Base-by-base conservation (phyloP, 2,113 vertebrate species). In the Eonycteris spelaea region DNA sequence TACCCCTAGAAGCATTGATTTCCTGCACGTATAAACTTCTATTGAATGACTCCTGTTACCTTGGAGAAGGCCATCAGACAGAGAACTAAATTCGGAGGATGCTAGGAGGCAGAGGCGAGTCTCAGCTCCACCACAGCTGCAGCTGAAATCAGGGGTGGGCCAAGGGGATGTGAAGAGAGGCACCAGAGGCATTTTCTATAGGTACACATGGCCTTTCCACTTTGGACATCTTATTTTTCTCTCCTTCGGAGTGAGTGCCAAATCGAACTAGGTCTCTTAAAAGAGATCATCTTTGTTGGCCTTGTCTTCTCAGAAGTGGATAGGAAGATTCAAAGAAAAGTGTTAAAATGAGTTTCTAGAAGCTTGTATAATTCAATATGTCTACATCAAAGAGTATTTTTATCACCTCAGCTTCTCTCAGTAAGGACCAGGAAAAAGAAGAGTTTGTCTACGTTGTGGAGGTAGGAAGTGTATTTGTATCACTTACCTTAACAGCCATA, bases 401-500 rank as follows among this genome's bases (percentile, higher is more conserved):
- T 55, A 95, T 95, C 82, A 87, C 78, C 95, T 82, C 86, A 91
- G 35, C 65, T 90, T 96, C 96, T 91, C 95, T 96, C 87, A 85
- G 95, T 98, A 96, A 96, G 65, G 92, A 11, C 45, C 55, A 95
- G 70, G 9, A 73, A 91, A 88, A 88, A 90, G 67, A 86, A 96
- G 97, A 84, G 94, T 95, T 94, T 98, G 96, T 97, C 86, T 96
- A 78, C 95, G 95, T 91, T 94, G 92, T 97, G 40, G 88, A 95
- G 67, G 83, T 86, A 57, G 85, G 77, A 93, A 97, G 92, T 67
- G 1, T 93, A 48, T 96, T 97, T 98, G 98, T 92, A 70, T 95
- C 82, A 67, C 92, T 97, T 87, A 55, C 51, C 24, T 68, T 71
- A 67, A 82, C 93, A 88, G 61, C 24, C 55, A 16, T 90, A 95